Evolutionary conservation across 2,797 vertebrate genomes (phyloP).

Genomic region (Vespertilio murinus): DNA sequence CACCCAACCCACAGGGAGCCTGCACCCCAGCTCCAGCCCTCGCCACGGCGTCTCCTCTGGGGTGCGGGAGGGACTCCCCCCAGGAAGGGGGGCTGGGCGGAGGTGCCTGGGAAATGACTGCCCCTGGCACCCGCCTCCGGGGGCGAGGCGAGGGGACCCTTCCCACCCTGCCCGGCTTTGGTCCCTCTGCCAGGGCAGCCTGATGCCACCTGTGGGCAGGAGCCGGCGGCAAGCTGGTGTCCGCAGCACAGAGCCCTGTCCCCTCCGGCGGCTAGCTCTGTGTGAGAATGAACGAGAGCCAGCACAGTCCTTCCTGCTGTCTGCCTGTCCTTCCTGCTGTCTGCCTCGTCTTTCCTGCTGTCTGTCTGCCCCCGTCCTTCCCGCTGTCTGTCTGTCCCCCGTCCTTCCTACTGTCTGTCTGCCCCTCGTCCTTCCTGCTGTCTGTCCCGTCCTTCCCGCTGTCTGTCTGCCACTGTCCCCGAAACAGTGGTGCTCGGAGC

Average conservation of each 20-base stretch:
- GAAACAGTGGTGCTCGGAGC: neutral
- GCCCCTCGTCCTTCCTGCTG: too few relatives aligned
- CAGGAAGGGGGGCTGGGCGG: neutral
- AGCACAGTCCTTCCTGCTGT: too few relatives aligned
- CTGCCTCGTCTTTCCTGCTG: neutral
- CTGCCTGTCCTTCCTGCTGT: neutral
- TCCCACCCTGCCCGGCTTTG: neutral
- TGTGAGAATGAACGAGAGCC: conserved; percentile 34
- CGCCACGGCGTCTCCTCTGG: neutral
- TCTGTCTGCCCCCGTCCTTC: too few relatives aligned
- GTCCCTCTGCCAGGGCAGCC: neutral
- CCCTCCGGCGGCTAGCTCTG: neutral
- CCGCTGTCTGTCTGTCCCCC: too few relatives aligned
- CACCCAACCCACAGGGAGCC: neutral
- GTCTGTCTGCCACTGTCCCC: neutral
- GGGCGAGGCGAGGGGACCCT: neutral
- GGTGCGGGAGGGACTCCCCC: neutral
- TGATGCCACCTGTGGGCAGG: neutral
- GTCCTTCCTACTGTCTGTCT: too few relatives aligned
- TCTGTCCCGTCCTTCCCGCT: neutral
- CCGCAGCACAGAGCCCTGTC: neutral
- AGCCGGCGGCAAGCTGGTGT: neutral
- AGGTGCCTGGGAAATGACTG: neutral
- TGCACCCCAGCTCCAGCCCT: neutral
- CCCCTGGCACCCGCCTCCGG: neutral